Base-by-base conservation (phyloP, 1,140 invertebrate genomes). In the Meteorus sp. region DNA sequence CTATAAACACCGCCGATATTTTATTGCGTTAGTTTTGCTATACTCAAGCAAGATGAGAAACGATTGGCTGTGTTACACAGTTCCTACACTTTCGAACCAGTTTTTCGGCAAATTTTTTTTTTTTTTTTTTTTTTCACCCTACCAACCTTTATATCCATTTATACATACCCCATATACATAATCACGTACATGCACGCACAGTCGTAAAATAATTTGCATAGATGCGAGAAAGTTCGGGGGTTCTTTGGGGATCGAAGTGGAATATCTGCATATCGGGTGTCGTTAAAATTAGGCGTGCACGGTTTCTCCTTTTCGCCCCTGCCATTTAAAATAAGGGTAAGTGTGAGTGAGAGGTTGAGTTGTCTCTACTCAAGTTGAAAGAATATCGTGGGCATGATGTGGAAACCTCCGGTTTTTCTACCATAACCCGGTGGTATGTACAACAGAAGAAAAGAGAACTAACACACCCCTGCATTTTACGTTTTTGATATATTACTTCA, bases 201-300 rank as follows among this genome's bases (percentile, higher is more conserved):
- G 43, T 43, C 37, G 56, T 47, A 31, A 41, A 39, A 11, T 52
- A 56, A 78, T 79, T 79, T 78, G 74, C 76, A 79, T 78, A 76
- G 73, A 76, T 72, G 65, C 69, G 48, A 39, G 50, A 23, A 27
- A 29, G 19, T n/a, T 15, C 27, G 50, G 20, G 25, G 41, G 19
- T n/a, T 15, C 27, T 35, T 48, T 44, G 35, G 43, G 51, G 51
- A 61, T 63, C 54, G 56, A 60, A 33, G 17, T 35, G 23, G 65
- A 44, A 60, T 67, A 76, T 77, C 75, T 75, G 72, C 73, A 76
- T 77, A 78, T 77, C 75, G 77, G 71, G 70, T 79, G 71, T 77
- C 74, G 71, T 76, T 77, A 66, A 72, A 78, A 75, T 77, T 77
- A 73, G 71, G 69, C 72, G 65, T 53, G 70, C 66, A 67, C 62